Percentiles rank a stretch among this genome's conserved stretches.
Conservation (phyloP, 2,797 vertebrate genomes). For the Tenualosa ilisha region DNA sequence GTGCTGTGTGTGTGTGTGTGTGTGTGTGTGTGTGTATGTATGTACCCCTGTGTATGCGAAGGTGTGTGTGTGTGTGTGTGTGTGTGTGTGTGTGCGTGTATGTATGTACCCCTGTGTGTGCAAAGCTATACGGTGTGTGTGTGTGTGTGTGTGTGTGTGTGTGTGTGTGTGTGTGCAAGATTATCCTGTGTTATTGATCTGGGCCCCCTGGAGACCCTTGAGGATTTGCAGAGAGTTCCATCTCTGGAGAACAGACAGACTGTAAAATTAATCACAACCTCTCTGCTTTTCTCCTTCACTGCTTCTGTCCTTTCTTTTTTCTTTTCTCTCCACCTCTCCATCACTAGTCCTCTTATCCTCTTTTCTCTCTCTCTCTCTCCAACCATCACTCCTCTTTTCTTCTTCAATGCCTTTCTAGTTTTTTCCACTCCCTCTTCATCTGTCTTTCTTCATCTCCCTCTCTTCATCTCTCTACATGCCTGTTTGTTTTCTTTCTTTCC, state of each 20-base stretch:
- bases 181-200: conserved; percentile 11
- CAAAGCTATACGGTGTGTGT: background rate
- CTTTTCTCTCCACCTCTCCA: background rate
- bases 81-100: background rate
- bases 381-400: background rate
- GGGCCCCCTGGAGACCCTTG: background rate
- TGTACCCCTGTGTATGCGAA: background rate
- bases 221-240: background rate
- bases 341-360: background rate
- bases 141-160: background rate
- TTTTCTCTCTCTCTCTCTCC: background rate
- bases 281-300: background rate
- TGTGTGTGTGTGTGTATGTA: background rate
- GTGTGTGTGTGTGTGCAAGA: background rate
- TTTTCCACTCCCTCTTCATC: background rate
- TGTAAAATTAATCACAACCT: conserved; percentile 11
- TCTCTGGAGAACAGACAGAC: background rate
- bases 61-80: background rate
- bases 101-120: too few relatives aligned
- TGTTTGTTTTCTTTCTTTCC: background rate
- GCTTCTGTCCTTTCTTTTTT: background rate
- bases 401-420: background rate
- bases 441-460: background rate
- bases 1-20: background rate
- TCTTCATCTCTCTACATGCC: background rate